phyloP scores from a whole-genome alignment of 2,888 invertebrate species.

The Linhomoeus sp. region DNA sequence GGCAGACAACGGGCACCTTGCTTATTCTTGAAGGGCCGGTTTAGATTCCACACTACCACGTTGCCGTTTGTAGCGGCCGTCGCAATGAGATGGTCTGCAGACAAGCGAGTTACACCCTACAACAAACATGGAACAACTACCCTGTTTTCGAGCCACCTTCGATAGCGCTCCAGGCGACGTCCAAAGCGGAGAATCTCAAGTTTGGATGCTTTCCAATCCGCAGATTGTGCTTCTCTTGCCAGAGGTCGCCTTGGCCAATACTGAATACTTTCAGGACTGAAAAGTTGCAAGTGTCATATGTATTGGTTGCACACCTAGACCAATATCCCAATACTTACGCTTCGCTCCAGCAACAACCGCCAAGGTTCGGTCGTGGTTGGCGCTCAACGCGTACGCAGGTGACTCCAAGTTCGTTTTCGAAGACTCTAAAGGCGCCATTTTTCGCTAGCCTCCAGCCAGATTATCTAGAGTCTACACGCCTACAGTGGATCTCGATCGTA shows the following conservation, averaged over 20 bases:
- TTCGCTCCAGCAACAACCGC: constrained; percentile 84
- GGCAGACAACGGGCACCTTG: neutral
- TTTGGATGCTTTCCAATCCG: constrained; percentile 75
- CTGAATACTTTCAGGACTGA: constrained; percentile 6
- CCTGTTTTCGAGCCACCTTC: no score
- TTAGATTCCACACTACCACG: constrained; percentile 85
- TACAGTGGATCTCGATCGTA: no score
- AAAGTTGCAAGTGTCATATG: no score
- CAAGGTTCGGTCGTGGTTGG: constrained; percentile 68
- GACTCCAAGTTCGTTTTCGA: no score
- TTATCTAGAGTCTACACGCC: no score
- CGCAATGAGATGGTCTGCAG: constrained; percentile 38
- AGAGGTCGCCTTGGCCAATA: neutral
- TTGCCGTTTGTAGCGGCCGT: constrained; percentile 92
- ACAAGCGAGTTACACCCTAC: no score
- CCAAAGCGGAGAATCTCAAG: constrained; percentile 77
- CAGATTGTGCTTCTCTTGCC: constrained; percentile 57
- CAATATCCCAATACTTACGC: constrained; percentile 40
- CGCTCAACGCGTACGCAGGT: constrained; percentile 30
- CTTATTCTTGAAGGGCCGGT: constrained; percentile 19
- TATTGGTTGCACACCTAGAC: no score
- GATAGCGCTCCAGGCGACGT: constrained; percentile 79
- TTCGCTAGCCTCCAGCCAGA: no score
- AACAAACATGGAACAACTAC: no score
- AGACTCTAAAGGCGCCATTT: no score